These are phyloP conservation scores for Aleiodes leptofemur DNA, from an alignment of 2,888 invertebrate genomes.

Conservation along the genomic window DNA sequence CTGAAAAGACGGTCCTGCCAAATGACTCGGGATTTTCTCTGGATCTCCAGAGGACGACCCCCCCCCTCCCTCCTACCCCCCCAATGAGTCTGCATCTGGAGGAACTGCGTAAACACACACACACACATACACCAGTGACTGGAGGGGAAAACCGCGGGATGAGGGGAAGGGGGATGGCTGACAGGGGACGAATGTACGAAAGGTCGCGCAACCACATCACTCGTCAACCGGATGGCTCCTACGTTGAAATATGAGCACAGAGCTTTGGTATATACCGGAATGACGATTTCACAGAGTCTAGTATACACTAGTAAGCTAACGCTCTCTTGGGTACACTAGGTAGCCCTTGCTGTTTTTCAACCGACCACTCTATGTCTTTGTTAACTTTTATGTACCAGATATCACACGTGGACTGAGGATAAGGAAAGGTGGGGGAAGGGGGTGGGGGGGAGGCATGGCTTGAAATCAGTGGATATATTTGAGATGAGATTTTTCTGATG, in stretches of 20 bases:
- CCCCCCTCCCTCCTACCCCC: background rate
- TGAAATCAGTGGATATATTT: no score
- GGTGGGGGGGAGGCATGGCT: no score
- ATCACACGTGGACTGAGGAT: no score
- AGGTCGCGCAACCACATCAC: conserved; percentile 69
- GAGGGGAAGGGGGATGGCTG: conserved; percentile 57
- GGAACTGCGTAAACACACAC: conserved; percentile 56
- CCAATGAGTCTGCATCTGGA: conserved; percentile 12
- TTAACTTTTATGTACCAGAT: background rate
- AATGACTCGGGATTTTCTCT: background rate
- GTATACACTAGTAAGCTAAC: conserved; percentile 20
- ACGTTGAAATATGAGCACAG: conserved; percentile 67
- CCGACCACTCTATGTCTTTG: conserved; percentile 19
- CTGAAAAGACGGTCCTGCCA: background rate
- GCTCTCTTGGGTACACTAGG: conserved; percentile 13
- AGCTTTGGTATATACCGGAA: conserved; percentile 6
- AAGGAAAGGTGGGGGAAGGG: no score
- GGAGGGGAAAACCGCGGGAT: background rate
- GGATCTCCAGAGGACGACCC: no score
- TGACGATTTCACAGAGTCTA: conserved; percentile 4
- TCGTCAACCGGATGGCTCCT: conserved; percentile 65
- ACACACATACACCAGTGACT: conserved; percentile 30
- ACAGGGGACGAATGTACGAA: conserved; percentile 65
- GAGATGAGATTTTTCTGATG: no score
- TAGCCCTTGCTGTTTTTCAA: conserved; percentile 11